phyloP scores from a whole-genome alignment of 1,140 invertebrate species.

The Brachionus sp. region DNA sequence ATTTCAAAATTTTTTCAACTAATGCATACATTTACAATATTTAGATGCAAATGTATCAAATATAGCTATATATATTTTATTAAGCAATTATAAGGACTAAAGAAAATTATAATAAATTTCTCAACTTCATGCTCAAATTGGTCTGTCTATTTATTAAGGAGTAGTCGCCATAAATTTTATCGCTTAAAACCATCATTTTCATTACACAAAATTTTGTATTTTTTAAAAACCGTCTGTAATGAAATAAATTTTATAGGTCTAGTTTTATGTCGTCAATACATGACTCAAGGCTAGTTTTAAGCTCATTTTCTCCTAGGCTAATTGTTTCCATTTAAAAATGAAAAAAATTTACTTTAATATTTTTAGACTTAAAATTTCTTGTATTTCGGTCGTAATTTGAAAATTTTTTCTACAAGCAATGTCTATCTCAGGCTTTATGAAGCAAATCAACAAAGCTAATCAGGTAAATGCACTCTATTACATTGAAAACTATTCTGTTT shows the following conservation, averaged over 20 bases:
- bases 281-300: background rate
- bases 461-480: slow-evolving; percentile 67
- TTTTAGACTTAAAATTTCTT: background rate
- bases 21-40: background rate
- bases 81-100: background rate
- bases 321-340: slow-evolving; percentile 5
- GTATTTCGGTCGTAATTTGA: background rate
- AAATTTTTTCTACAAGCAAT: slow-evolving; percentile 61
- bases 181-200: background rate
- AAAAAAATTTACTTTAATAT: background rate
- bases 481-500: background rate
- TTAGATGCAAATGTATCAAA: background rate
- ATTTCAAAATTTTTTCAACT: background rate
- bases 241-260: background rate
- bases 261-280: background rate
- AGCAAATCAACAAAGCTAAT: slow-evolving; percentile 98
- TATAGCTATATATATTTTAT: background rate
- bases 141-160: background rate
- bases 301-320: background rate
- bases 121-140: slow-evolving; percentile 1
- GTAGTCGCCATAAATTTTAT: background rate
- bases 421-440: slow-evolving; percentile 94
- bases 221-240: background rate
- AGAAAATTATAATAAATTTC: slow-evolving; percentile 1
- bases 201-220: background rate